Evolutionary conservation across 2,113 vertebrate genomes (phyloP), one percentile per base, ranked within the genome.

Genomic region (Ctenomys sociabilis): DNA sequence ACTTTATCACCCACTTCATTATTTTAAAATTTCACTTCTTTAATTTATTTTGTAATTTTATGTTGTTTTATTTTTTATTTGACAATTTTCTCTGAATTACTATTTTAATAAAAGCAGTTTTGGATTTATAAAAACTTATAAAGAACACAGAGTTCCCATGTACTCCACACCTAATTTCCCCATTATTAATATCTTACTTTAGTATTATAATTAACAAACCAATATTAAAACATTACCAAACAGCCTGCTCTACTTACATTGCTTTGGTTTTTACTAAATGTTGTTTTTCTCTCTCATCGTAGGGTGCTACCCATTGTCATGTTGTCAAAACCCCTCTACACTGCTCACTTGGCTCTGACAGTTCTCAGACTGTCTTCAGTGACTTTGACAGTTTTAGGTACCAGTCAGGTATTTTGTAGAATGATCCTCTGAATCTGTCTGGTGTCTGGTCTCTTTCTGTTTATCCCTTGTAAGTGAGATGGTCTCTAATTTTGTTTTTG

Each of bases 1-100:
- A 9, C 30, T 45, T 32, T 72, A 49, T 81, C 37, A 70, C 1
- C 70, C 37, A 80, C 68, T 70, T 45, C 49, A 70, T 80, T 59
- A 14, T 45, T 86, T 86, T 87, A 61, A 83, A 94, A 92, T 64
- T 77, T n/a, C 32, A n/a, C 22, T 80, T 92, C 63, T 85, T 92
- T 91, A 21, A 81, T 45, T 52, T 21, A 59, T 86, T 70, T 49
- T 49, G 49, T 24, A 57, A 93, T 32, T 88, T 83, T 91, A 32
- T 68, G 49, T 66, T 61, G 37, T 78, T 88, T 72, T 87, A 78
- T 43, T 82, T 61, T 57, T 32, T 63, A 70, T 81, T 35, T 75
- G n/a, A 75, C 22, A 85, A n/a, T 75, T 92, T 91, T 52, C 21
- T 43, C 77, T 88, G 57, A 66, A 75, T 88, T 92, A 88, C 4